phyloP scores from a whole-genome alignment of 2,797 vertebrate species.

The Eremophila alpestris region DNA sequence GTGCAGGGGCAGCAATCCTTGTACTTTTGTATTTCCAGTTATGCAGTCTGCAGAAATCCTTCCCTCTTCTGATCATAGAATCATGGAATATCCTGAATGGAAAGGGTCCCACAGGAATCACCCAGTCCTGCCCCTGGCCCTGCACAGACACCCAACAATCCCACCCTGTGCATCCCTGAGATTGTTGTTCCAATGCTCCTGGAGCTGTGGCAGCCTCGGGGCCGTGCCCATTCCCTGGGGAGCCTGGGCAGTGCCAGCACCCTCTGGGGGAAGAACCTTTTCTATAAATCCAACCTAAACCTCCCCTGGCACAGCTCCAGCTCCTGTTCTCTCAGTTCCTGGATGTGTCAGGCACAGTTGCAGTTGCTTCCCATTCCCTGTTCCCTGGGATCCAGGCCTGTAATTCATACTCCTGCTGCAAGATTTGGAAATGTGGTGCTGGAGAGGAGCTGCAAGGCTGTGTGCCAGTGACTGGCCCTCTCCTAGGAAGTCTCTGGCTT shows the following conservation, averaged over 20 bases:
- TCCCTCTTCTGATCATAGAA: background rate
- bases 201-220: background rate
- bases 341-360: background rate
- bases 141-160: background rate
- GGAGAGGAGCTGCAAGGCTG: background rate
- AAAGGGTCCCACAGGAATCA: background rate
- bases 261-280: background rate
- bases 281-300: rapidly evolving
- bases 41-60: background rate
- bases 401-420: background rate
- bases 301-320: background rate
- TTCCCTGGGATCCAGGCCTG: background rate
- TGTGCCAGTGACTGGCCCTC: background rate
- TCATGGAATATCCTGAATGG: background rate
- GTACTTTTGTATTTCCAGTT: background rate
- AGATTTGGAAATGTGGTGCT: background rate
- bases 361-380: background rate
- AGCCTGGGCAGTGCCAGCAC: background rate
- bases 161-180: background rate
- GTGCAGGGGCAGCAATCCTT: background rate
- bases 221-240: background rate
- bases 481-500: background rate
- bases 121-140: rapidly evolving
- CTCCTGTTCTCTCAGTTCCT: background rate
- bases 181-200: rapidly evolving